Base-by-base conservation (phyloP, 2,888 invertebrate genomes). In the Dolichomitus sp. region DNA sequence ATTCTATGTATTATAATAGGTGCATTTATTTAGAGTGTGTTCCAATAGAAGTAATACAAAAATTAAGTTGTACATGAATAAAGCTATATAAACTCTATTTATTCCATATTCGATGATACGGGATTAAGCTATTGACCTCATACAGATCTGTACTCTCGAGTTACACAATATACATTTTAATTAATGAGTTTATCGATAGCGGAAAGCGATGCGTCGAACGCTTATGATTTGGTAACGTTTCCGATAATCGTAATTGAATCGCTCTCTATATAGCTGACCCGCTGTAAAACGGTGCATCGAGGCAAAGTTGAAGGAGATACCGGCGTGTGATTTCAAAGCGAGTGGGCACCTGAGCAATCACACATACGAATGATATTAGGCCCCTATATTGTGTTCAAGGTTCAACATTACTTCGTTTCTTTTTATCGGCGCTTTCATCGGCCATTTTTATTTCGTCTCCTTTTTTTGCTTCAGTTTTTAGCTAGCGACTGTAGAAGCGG, bases 81-180 rank as follows among this genome's bases (percentile, higher is more conserved):
- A n/a, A n/a, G n/a, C n/a, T n/a, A n/a, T n/a, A n/a, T n/a, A 33
- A 33, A 4, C 33, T 40, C 40, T 11, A 40, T 40, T 40, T 12
- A 11, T 6, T 33, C 33, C 33, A 33, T 4, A 33, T 33, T 33
- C 6, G 33, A 33, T 4, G 6, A 6, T 33, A 33, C 1, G 33
- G 33, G 33, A 33, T 33, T 33, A 12, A 45, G n/a, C n/a, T 14
- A 45, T 45, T n/a, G 45, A 45, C 14, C n/a, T n/a, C 45, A n/a
- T n/a, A 45, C 6, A 42, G 3, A 42, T 42, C 11, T 12, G 14
- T 1, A 19, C 45, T 17, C 37, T 19, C 30, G 19, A 9, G 30
- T 66, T 48, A 50, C 30, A 23, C 54, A 40, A 69, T 69, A 69
- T n/a, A 17, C 30, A 68, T 33, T 50, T 23, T 40, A 54, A 40